Evolutionary conservation across 2,888 invertebrate genomes (phyloP).

Genomic region (Drosophila buzzatii): DNA sequence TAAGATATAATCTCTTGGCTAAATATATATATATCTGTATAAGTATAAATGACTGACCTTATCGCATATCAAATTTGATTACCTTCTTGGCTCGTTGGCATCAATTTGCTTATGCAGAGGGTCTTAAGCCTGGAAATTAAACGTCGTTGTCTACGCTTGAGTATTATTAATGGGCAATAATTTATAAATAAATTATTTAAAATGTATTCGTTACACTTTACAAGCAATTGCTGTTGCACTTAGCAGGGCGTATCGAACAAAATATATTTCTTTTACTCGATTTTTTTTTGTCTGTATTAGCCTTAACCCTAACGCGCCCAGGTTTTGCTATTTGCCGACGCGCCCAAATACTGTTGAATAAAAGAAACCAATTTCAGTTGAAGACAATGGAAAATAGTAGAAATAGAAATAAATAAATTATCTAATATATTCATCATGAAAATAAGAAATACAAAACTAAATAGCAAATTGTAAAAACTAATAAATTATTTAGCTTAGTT

Average conservation of each 20-base stretch:
- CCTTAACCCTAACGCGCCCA: constrained; percentile 45
- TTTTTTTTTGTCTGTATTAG: constrained; percentile 1
- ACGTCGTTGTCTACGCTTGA: constrained; percentile 26
- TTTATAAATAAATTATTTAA: constrained; percentile 12
- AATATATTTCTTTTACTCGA: neutral
- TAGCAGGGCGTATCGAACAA: neutral
- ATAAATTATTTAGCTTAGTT: constrained; percentile 46
- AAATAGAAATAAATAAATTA: constrained; percentile 17
- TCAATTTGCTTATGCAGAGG: constrained; percentile 25
- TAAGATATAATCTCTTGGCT: constrained; percentile 10
- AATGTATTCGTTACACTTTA: constrained; percentile 32
- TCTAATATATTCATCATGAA: constrained; percentile 23
- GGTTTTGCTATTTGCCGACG: constrained; percentile 7
- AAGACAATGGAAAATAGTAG: constrained; percentile 20
- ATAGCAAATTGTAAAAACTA: constrained; percentile 29
- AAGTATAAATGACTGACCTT: constrained; percentile 45
- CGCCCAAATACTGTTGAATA: constrained; percentile 12
- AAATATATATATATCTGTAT: neutral
- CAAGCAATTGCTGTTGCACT: constrained; percentile 11
- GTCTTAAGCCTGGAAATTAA: constrained; percentile 36
- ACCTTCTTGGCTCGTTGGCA: constrained; percentile 28
- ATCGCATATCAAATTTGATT: constrained; percentile 37
- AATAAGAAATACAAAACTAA: constrained; percentile 5
- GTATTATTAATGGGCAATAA: constrained; percentile 7
- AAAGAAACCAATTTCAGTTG: constrained; percentile 16